Evolutionary conservation across 2,797 vertebrate species (phyloP), one percentile per base, ranked within the genome.

Genomic region (Astyanax mexicanus): DNA sequence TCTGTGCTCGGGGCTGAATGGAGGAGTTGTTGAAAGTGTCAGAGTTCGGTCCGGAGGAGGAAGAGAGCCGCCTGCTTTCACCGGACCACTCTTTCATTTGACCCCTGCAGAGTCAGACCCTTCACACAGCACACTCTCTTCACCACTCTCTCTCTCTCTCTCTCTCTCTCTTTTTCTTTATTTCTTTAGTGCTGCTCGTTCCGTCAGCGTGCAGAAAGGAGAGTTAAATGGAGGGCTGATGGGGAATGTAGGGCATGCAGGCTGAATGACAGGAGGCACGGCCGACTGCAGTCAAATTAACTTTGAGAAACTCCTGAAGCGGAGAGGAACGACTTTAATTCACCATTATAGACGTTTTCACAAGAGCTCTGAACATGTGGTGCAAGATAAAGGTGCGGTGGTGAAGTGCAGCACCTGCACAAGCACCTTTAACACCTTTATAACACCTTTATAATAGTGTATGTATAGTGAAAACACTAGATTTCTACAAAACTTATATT

Each of bases 81-180:
- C 83, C 79, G 71, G n/a, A 4, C 80, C 60, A 38, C 79, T 88
- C 69, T 88, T 83, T 81, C 84, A 80, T 88, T 87, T 85, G 83
- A 89, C 84, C 82, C 84, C 77, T 90, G 88, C 89, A 86, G 89
- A 88, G 81, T 86, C 45, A 51, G 74, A 86, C 82, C 75, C 52
- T 23, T 54, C 54, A 54, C 52, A 54, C 23, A 27, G 54, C 10
- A 15, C 52, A 52, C 49, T 54, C 52, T 72, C 79, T 85, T 85
- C 83, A 77, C 62, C 64, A 70, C 71, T 54, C 52, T 27, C 52
- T 27, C 52, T 27, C 11, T 13, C 2, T 13, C 4, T 52, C 12
- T 35, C 65, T 72, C 73, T 25, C 62, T 75, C 60, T 66, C 27
- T 11, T 23, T 15, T 60, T 72, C 69, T 69, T 55, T 61, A 54